Percentiles rank a stretch among this genome's conserved stretches.
Evolutionary conservation across 2,113 vertebrate genomes (phyloP).

Genomic region (Donacobius atricapilla): DNA sequence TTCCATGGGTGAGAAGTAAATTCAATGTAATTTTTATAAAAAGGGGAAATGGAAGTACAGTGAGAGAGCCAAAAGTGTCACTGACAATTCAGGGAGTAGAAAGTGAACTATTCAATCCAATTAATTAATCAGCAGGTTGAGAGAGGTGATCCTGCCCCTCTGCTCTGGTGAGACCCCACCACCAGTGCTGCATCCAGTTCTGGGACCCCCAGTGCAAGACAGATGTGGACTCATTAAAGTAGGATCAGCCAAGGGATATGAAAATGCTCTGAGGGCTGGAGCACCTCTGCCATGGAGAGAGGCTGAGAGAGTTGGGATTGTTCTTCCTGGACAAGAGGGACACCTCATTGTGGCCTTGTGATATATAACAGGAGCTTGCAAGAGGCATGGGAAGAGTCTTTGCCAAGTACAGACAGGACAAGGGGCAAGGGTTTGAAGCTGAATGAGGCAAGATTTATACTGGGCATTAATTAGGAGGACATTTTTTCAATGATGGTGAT

Average conservation of each 20-base stretch:
- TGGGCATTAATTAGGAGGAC: background rate
- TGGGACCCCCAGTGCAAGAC: background rate
- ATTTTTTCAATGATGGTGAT: background rate
- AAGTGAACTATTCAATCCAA: background rate
- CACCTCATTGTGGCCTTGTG: background rate
- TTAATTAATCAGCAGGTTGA: background rate
- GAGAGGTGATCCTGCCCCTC: background rate
- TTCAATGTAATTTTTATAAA: background rate
- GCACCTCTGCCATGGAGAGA: background rate
- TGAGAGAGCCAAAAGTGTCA: background rate
- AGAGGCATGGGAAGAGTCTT: background rate
- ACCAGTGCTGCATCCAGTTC: background rate
- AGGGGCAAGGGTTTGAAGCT: background rate
- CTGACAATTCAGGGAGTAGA: background rate
- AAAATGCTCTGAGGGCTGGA: background rate
- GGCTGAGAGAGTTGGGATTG: background rate
- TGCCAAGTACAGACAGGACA: background rate
- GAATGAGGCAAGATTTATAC: background rate
- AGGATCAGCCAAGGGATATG: accelerated
- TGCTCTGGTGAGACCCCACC: background rate
- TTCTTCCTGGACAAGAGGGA: background rate
- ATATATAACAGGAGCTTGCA: background rate
- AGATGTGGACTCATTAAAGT: accelerated
- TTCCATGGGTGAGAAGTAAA: background rate
- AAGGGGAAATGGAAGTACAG: background rate